Percentiles rank a stretch among this genome's conserved stretches.
Evolutionary conservation across 2,113 vertebrate species (phyloP).

Genomic region (Sinocyclocheilus anshuiensis): DNA sequence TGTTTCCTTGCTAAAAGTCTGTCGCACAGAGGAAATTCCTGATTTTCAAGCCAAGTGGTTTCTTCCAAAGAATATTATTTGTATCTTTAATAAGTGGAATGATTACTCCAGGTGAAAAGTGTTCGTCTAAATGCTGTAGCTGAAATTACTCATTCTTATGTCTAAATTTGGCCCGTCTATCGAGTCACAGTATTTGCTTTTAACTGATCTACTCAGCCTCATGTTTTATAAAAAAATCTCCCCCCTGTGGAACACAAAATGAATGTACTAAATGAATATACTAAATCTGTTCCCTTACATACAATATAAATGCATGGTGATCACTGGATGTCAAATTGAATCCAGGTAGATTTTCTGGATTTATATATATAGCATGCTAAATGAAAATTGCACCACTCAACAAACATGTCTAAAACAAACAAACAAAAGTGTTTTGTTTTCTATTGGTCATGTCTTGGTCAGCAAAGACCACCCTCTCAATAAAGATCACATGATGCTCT

Average conservation of each 20-base stretch:
- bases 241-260: not conserved
- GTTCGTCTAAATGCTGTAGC: not conserved
- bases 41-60: not conserved
- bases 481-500: not conserved
- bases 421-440: not conserved
- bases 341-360: not conserved
- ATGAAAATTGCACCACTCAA: too few relatives aligned
- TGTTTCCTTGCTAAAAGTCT: not conserved
- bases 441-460: not conserved
- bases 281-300: not conserved
- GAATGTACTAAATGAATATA: not conserved
- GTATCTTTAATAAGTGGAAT: not conserved
- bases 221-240: not conserved
- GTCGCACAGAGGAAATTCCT: constrained; percentile 9
- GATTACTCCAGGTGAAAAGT: not conserved
- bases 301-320: not conserved
- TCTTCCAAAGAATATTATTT: not conserved
- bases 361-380: too few relatives aligned
- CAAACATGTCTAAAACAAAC: not conserved
- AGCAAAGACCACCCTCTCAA: not conserved
- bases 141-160: not conserved
- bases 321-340: not conserved
- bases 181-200: not conserved
- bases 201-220: not conserved
- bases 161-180: not conserved